Conservation (phyloP, 2,888 invertebrate genomes). For the Agonopterix subpropinquella region DNA sequence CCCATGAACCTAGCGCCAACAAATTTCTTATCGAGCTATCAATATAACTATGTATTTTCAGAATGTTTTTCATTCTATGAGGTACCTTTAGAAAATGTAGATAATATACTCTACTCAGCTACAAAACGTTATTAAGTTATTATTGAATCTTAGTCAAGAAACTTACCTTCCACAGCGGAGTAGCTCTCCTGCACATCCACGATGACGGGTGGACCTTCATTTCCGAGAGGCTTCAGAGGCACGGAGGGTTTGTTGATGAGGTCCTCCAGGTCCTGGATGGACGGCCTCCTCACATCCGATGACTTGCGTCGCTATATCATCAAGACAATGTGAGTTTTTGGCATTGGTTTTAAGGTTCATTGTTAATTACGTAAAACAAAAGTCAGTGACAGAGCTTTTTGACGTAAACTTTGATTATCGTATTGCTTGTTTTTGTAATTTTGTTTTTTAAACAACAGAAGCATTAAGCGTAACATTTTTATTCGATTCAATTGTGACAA, state of each 20-base stretch:
- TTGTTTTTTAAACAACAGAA: too few relatives aligned
- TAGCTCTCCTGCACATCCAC: conserved; percentile 96
- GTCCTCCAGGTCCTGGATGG: conserved; percentile 93
- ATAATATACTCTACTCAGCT: not conserved
- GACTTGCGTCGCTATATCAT: conserved; percentile 86
- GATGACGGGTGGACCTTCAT: conserved; percentile 90
- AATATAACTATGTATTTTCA: not conserved
- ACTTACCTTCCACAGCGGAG: conserved; percentile 94
- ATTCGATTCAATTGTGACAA: too few relatives aligned
- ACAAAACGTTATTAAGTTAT: not conserved
- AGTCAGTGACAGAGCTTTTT: too few relatives aligned
- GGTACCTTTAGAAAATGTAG: not conserved
- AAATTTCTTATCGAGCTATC: not conserved
- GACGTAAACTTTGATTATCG: too few relatives aligned
- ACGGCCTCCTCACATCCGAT: conserved; percentile 91
- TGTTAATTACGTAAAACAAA: conserved; percentile 40
- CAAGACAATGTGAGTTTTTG: conserved; percentile 23
- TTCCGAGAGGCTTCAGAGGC: conserved; percentile 87
- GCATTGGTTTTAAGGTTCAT: not conserved
- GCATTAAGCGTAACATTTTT: too few relatives aligned
- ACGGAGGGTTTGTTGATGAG: conserved; percentile 93
- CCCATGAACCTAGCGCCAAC: too few relatives aligned
- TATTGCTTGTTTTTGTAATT: too few relatives aligned
- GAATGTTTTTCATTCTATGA: not conserved
- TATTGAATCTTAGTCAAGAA: not conserved